Percentiles rank a stretch among this genome's conserved stretches.
Evolutionary conservation across 2,113 vertebrate genomes (phyloP).

Genomic region (Leuciscus idus): DNA sequence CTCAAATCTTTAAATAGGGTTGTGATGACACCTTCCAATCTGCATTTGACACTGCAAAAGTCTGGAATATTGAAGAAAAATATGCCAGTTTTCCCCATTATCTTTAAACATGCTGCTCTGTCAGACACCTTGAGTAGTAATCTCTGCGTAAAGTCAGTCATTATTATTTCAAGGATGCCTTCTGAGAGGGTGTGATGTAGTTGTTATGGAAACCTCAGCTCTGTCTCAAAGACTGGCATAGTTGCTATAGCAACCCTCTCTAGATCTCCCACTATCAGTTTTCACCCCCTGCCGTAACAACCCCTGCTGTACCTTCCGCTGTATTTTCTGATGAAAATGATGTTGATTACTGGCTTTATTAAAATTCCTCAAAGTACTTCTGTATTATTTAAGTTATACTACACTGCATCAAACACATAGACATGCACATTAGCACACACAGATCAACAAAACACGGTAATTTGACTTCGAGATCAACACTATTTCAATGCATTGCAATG

Average conservation of each 20-base stretch:
- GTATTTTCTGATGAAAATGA: background rate
- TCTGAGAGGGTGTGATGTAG: slow-evolving; percentile 50
- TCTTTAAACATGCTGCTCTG: background rate
- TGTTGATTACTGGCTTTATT: background rate
- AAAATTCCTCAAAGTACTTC: background rate
- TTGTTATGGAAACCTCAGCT: slow-evolving; percentile 46
- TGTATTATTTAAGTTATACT: background rate
- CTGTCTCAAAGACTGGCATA: slow-evolving; percentile 45
- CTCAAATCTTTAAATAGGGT: background rate
- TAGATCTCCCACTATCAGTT: background rate
- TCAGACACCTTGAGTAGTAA: background rate
- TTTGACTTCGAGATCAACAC: background rate
- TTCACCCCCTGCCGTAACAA: slow-evolving; percentile 30
- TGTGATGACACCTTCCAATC: background rate
- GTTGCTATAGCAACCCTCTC: slow-evolving; percentile 53
- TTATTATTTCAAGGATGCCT: slow-evolving; percentile 22
- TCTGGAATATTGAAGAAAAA: background rate
- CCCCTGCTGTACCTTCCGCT: background rate
- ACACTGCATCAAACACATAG: background rate
- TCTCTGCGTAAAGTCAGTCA: slow-evolving; percentile 17
- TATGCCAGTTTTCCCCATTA: background rate
- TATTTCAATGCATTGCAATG: background rate
- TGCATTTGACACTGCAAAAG: background rate
- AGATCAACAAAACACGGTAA: background rate
- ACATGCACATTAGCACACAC: background rate